These are phyloP conservation scores for Pseudococcus jackbeardsleyi DNA, from an alignment of 2,888 invertebrate genomes.

Conservation along the genomic window DNA sequence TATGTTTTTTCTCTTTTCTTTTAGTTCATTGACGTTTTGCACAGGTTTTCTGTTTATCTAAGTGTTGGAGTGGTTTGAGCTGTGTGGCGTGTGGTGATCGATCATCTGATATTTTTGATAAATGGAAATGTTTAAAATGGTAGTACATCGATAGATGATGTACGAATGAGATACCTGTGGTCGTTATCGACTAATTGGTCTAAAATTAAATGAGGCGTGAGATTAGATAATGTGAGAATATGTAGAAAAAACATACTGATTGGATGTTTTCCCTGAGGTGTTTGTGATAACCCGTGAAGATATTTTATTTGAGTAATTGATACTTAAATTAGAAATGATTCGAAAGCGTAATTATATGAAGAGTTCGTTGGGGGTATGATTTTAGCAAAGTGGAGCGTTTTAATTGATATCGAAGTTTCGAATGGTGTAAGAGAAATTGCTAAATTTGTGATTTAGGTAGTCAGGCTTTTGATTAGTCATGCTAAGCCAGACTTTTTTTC, in stretches of 20 bases:
- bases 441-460: no score
- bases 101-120: background rate
- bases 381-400: background rate
- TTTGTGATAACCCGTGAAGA: background rate
- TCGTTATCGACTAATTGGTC: background rate
- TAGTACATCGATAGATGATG: background rate
- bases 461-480: no score
- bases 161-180: background rate
- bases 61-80: background rate
- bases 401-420: background rate
- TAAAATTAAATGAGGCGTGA: background rate
- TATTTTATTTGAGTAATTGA: background rate
- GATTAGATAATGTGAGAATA: background rate
- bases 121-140: background rate
- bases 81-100: background rate
- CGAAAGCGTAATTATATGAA: background rate
- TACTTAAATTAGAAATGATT: conserved; percentile 7
- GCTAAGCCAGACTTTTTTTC: no score
- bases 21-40: background rate
- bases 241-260: background rate
- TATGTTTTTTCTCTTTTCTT: background rate
- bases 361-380: background rate
- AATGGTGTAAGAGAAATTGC: no score
- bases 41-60: background rate
- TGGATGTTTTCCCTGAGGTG: background rate